phyloP scores from a whole-genome alignment of 2,888 invertebrate genomes.

The Torymus texanus region DNA sequence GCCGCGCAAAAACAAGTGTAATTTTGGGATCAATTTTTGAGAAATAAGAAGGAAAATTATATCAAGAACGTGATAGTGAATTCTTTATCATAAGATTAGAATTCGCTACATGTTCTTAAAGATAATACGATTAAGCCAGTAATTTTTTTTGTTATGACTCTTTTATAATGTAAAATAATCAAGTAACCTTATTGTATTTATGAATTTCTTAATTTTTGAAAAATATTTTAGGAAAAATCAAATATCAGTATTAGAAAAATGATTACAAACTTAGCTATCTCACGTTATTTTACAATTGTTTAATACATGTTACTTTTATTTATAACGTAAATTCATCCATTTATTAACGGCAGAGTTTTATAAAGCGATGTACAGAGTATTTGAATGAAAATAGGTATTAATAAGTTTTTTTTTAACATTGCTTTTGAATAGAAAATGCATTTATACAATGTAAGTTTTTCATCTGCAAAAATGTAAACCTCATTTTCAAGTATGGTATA shows the following conservation, averaged over 20 bases:
- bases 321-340: conserved; percentile 2
- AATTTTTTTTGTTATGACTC: background rate
- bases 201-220: background rate
- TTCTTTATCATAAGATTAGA: conserved; percentile 15
- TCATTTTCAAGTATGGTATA: too few relatives aligned
- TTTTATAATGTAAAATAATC: background rate
- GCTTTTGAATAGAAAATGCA: background rate
- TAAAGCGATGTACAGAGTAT: conserved; percentile 15
- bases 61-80: conserved; percentile 6
- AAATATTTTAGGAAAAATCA: background rate
- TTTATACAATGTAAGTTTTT: conserved; percentile 14
- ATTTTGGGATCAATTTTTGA: conserved; percentile 55
- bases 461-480: background rate
- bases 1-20: conserved; percentile 37
- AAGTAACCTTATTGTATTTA: conserved; percentile 7
- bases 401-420: conserved; percentile 21
- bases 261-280: conserved; percentile 17
- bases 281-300: background rate
- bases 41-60: conserved; percentile 2
- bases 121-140: background rate
- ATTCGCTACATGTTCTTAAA: conserved; percentile 1
- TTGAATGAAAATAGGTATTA: background rate
- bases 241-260: conserved; percentile 35
- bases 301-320: background rate
- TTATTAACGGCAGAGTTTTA: conserved; percentile 30